Conservation (phyloP, 2,113 vertebrate species). For the Centropus unirufus region DNA sequence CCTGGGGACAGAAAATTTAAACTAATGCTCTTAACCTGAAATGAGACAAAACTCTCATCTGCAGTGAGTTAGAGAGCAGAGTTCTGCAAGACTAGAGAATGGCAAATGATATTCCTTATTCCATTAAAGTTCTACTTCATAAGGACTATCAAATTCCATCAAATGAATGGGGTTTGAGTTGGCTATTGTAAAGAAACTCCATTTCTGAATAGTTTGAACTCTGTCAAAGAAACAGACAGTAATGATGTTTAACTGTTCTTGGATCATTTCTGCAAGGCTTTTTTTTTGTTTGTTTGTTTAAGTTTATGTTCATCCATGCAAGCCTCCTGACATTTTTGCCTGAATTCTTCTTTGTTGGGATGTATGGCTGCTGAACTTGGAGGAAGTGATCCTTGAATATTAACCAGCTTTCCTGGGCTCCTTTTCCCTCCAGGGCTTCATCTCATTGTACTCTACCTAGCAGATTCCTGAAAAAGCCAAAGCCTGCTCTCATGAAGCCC, state of each 20-base stretch:
- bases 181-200: neutral
- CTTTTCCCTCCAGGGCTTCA: too few relatives aligned
- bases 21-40: neutral
- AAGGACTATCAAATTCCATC: neutral
- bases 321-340: too few relatives aligned
- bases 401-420: too few relatives aligned
- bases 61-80: neutral
- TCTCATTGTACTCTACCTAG: too few relatives aligned
- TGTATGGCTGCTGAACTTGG: too few relatives aligned
- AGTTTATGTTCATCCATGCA: too few relatives aligned
- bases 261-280: neutral
- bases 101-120: neutral
- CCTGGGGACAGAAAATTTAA: neutral
- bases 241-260: neutral
- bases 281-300: too few relatives aligned
- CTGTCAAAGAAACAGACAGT: neutral
- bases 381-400: too few relatives aligned
- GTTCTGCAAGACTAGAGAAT: neutral
- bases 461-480: too few relatives aligned
- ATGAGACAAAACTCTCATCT: neutral
- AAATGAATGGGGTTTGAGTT: neutral
- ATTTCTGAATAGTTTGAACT: neutral
- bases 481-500: too few relatives aligned
- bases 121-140: neutral
- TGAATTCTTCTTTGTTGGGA: too few relatives aligned